Base-by-base conservation (phyloP, 1,140 invertebrate species). In the Eupeodes corollae region DNA sequence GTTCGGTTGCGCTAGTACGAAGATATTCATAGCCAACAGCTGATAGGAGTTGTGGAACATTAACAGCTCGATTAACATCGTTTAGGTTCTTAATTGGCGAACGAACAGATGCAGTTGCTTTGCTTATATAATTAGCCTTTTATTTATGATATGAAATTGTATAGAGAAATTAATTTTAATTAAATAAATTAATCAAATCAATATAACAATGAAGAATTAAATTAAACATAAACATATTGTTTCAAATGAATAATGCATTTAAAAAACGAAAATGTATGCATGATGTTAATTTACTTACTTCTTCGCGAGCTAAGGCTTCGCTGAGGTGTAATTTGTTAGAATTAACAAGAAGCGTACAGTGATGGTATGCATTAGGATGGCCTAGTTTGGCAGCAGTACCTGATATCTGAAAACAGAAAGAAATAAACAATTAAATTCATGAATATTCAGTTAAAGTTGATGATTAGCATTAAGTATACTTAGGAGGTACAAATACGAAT, bases 311-410 rank as follows among this genome's bases (percentile, higher is more conserved):
- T 33, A 88, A 71, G 19, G 78, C 74, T 46, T 77, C 69, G 44
- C 74, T 78, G 53, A 94, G 73, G 59, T 79, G 75, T 41, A 75
- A 60, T 68, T 86, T 84, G 65, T 96, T 82, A 42, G 83, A 84
- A 63, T 88, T 79, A 34, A 92, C 83, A 55, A 96, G 72, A 43
- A 98, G 72, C 26, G 92, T 97, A 69, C 90, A 96, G 68, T 96
- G 92, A 71, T 97, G 92, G 75, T 96, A 98, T 21, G 87, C 84
- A 66, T 84, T 86, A 2, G 81, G 75, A 42, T 79, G 73, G 38
- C 87, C 88, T 40, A 97, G 70, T 71, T 92, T 95, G 12, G 91
- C 83, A 41, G 92, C 91, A 44, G 90, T 92, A 52, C 91, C 91
- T 58, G 91, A 96, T 53, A 95, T 75, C 84, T 66, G 43, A 15